Evolutionary conservation across 2,113 vertebrate genomes (phyloP).

Genomic region (Tetrao urogallus): DNA sequence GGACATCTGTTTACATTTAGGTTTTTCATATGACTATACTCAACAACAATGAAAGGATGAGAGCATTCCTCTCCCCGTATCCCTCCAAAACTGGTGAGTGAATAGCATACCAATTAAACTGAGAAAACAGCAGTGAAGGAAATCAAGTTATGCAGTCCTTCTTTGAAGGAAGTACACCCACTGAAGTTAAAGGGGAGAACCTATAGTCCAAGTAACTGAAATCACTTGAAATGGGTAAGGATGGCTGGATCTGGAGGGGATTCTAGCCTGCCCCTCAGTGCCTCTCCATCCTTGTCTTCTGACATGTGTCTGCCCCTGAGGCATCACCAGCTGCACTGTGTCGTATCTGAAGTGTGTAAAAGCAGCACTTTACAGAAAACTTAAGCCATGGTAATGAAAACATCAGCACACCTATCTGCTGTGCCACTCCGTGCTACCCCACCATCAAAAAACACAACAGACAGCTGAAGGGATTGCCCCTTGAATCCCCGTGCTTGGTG

Average conservation of each 20-base stretch:
- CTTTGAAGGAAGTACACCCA: not conserved
- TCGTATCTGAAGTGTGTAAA: not conserved
- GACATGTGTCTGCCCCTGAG: rapidly evolving
- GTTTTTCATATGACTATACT: not conserved
- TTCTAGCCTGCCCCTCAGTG: not conserved
- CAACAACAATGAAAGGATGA: conserved; percentile 25
- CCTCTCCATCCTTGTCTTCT: not conserved
- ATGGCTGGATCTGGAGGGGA: not conserved
- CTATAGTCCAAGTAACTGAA: not conserved
- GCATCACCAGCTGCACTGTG: rapidly evolving
- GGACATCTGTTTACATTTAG: conserved; percentile 74
- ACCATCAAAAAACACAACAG: rapidly evolving
- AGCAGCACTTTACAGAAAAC: not conserved
- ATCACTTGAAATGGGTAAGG: not conserved
- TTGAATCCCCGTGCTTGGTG: not conserved
- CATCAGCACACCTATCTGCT: rapidly evolving
- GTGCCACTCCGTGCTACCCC: not conserved
- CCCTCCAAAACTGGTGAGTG: not conserved
- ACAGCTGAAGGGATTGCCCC: not conserved
- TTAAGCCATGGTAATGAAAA: not conserved
- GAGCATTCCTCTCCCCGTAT: not conserved
- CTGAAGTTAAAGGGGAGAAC: not conserved
- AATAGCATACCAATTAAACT: not conserved
- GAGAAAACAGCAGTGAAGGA: not conserved
- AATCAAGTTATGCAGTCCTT: not conserved